Conservation (phyloP, 1,140 invertebrate species). For the Drosophila simulans region DNA sequence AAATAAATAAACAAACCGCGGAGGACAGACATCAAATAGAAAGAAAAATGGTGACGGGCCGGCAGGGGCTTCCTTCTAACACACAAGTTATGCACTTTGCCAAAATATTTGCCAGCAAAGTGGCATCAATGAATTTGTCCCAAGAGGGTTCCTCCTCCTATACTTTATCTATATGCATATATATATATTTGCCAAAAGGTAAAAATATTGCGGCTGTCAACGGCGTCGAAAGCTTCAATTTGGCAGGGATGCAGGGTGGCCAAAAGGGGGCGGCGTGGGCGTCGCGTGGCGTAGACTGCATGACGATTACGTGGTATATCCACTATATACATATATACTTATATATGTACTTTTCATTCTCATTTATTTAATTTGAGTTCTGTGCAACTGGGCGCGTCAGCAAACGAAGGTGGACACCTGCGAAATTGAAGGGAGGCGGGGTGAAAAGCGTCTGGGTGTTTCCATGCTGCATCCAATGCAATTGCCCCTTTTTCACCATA, state of each 20-base stretch:
- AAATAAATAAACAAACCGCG: slow-evolving; percentile 69
- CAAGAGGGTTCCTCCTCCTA: slow-evolving; percentile 5
- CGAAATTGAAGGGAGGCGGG: slow-evolving; percentile 25
- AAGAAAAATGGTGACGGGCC: slow-evolving; percentile 24
- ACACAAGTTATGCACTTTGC: slow-evolving; percentile 63
- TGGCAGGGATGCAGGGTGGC: slow-evolving; percentile 25
- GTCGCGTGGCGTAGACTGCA: slow-evolving; percentile 82
- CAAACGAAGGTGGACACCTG: slow-evolving; percentile 67
- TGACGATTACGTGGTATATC: slow-evolving; percentile 54
- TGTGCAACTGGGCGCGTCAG: slow-evolving; percentile 75
- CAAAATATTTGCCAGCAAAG: slow-evolving; percentile 76
- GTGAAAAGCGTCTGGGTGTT: slow-evolving; percentile 6
- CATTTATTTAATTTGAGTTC: slow-evolving; percentile 70
- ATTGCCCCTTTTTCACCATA: slow-evolving; percentile 75
- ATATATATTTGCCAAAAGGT: slow-evolving; percentile 40
- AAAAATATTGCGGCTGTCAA: slow-evolving; percentile 76
- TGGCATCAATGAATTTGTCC: slow-evolving; percentile 75
- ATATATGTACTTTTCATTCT: slow-evolving; percentile 7
- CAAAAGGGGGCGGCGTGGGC: slow-evolving; percentile 48
- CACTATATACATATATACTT: not conserved
- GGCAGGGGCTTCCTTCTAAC: slow-evolving; percentile 2
- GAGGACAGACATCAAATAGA: slow-evolving; percentile 77
- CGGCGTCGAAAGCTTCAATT: slow-evolving; percentile 67
- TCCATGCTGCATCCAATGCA: slow-evolving; percentile 62
- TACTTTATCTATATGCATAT: not conserved